A percentile compares a stretch with the other conserved stretches of the same genome.
These are phyloP conservation scores for Pitta sordida DNA, from an alignment of 2,113 vertebrate genomes.

Conservation along the genomic window DNA sequence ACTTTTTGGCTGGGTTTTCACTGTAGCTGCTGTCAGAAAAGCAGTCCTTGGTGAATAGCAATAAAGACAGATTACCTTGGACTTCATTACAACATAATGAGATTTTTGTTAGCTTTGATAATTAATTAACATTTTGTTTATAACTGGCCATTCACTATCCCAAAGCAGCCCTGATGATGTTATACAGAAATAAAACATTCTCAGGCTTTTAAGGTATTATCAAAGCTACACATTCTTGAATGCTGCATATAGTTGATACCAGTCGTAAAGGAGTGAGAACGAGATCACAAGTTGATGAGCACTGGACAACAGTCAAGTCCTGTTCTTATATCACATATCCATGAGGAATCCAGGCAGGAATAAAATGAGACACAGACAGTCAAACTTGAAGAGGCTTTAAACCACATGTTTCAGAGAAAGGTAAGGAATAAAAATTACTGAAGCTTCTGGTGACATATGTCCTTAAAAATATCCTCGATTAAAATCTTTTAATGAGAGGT, in stretches of 20 bases:
- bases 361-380: neutral
- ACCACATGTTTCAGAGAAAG: neutral
- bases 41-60: neutral
- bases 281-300: neutral
- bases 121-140: neutral
- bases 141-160: neutral
- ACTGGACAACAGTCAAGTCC: neutral
- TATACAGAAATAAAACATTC: neutral
- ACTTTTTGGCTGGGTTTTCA: neutral
- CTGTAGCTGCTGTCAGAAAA: neutral
- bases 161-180: neutral
- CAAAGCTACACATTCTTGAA: neutral
- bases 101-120: neutral
- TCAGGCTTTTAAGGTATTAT: neutral
- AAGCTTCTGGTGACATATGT: rapidly evolving
- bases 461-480: neutral
- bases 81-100: neutral
- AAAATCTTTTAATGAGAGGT: neutral
- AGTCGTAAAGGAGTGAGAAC: neutral
- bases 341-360: neutral
- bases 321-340: neutral
- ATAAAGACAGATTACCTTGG: constrained; percentile 6
- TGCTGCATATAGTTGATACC: neutral
- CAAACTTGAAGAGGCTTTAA: neutral
- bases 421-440: neutral